Conservation (phyloP, 1,140 invertebrate species). For the Drosophila orosa region DNA sequence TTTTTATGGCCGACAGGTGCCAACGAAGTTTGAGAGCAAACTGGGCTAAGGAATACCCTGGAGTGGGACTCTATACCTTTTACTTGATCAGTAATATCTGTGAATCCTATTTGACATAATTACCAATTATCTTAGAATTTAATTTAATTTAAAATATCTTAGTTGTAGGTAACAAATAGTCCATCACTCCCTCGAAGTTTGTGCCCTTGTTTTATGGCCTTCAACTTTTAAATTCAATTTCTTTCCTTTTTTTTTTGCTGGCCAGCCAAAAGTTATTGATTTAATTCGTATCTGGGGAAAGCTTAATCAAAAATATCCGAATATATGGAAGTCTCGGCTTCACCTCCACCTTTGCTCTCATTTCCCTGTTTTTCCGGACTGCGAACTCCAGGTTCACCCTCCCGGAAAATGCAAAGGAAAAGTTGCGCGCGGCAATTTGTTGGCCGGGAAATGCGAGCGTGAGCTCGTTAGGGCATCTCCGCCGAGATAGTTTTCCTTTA, state of each 20-base stretch:
- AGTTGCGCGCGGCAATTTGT: conserved; percentile 14
- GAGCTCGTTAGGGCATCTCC: conserved; percentile 34
- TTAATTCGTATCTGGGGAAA: conserved; percentile 80
- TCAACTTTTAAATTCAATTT: conserved; percentile 75
- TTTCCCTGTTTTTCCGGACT: conserved; percentile 3
- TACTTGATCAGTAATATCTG: too few species aligned
- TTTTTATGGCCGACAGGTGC: conserved; percentile 17
- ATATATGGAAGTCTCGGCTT: conserved; percentile 19
- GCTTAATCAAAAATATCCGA: conserved; percentile 75
- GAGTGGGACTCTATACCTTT: too few species aligned
- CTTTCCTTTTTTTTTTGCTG: conserved; percentile 65
- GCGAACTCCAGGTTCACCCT: background rate
- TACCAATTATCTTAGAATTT: background rate
- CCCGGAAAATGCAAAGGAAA: conserved; percentile 5
- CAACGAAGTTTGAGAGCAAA: background rate
- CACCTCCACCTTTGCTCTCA: background rate
- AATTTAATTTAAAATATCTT: background rate
- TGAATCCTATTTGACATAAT: too few species aligned
- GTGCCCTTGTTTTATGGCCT: conserved; percentile 24
- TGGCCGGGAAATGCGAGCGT: conserved; percentile 17
- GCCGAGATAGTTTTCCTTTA: conserved; percentile 13
- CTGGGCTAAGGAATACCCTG: conserved; percentile 6
- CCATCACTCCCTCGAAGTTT: background rate
- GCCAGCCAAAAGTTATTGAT: conserved; percentile 73
- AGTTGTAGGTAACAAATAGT: background rate